Evolutionary conservation across 2,888 invertebrate genomes (phyloP).

Genomic region (Pristionchus fissidentatus): DNA sequence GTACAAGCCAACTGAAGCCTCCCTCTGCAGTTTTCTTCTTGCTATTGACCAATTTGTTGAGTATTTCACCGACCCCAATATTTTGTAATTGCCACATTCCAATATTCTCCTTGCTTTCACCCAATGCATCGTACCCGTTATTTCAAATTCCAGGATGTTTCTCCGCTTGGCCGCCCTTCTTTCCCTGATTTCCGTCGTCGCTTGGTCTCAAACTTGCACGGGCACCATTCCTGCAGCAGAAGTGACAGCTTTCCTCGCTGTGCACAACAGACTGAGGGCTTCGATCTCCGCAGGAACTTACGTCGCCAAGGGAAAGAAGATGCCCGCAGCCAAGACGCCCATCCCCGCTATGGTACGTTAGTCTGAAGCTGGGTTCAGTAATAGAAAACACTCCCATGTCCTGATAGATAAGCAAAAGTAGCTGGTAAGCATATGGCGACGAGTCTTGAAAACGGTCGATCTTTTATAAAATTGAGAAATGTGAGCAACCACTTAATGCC

Average conservation of each 20-base stretch:
- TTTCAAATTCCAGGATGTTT: neutral
- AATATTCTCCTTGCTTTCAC: neutral
- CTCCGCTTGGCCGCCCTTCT: neutral
- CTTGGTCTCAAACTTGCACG: neutral
- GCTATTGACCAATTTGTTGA: too few species aligned
- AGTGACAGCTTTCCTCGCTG: constrained; percentile 18
- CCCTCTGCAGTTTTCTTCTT: too few species aligned
- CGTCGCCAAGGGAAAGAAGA: constrained; percentile 19
- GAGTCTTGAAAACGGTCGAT: too few species aligned
- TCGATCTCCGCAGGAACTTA: constrained; percentile 8
- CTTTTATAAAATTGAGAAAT: too few species aligned
- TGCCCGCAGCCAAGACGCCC: constrained; percentile 4
- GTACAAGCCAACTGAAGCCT: too few species aligned
- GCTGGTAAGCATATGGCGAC: too few species aligned
- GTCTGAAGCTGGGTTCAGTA: neutral
- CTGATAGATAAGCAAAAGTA: too few species aligned
- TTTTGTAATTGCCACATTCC: too few species aligned
- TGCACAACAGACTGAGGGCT: constrained; percentile 21
- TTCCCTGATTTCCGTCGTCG: neutral
- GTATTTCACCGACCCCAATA: too few species aligned
- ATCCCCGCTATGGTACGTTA: neutral
- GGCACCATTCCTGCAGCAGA: neutral
- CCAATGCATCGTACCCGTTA: neutral
- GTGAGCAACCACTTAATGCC: too few species aligned
- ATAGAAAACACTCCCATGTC: too few species aligned